These are phyloP conservation scores for Tetragonula carbonaria DNA, from an alignment of 2,888 invertebrate species.

Conservation along the genomic window DNA sequence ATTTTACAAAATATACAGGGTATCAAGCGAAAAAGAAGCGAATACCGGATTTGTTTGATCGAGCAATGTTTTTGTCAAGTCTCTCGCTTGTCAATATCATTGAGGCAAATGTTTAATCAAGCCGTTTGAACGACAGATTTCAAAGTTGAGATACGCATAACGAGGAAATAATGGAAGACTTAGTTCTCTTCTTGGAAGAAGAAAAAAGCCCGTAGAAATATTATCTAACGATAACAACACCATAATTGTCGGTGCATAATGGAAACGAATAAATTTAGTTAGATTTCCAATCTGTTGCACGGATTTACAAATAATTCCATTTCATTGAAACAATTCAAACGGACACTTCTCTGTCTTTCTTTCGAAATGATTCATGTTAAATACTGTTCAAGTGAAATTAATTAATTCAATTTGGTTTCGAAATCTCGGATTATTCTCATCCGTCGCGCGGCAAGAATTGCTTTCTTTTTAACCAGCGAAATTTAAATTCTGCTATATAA, in stretches of 20 bases:
- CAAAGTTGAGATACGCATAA: too few relatives aligned
- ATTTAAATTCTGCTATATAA: background rate
- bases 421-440: background rate
- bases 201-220: too few relatives aligned
- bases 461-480: background rate
- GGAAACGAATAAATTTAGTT: too few relatives aligned
- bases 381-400: background rate
- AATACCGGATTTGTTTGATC: background rate
- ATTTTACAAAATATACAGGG: background rate
- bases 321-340: background rate
- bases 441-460: too few relatives aligned
- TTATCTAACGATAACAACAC: too few relatives aligned
- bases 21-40: background rate
- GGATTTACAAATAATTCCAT: background rate
- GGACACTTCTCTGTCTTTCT: background rate
- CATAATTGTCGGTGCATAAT: background rate
- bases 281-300: background rate
- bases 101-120: too few relatives aligned
- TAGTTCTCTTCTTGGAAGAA: too few relatives aligned
- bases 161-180: too few relatives aligned
- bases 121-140: background rate
- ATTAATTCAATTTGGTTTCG: too few relatives aligned
- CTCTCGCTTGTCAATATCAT: background rate
- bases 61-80: background rate
- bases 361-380: background rate